phyloP scores from a whole-genome alignment of 2,797 vertebrate genomes.

The Yasuhikotakia modesta region DNA sequence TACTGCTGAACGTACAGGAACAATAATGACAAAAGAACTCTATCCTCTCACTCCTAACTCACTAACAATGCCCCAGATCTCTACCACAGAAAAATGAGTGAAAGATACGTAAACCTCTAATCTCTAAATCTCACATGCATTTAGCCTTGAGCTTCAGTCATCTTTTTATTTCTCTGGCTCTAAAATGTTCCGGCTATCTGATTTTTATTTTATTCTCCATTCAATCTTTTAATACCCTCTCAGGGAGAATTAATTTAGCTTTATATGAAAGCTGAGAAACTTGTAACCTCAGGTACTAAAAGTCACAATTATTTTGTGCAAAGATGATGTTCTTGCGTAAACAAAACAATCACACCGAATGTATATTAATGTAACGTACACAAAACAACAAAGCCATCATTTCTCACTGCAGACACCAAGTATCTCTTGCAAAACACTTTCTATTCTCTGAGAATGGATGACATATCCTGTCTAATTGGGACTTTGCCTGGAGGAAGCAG shows the following conservation, averaged over 20 bases:
- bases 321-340: neutral
- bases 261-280: constrained; percentile 25
- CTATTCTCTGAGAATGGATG: neutral
- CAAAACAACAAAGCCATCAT: neutral
- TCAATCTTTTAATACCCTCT: neutral
- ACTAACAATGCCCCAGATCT: neutral
- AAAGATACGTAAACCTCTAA: constrained; percentile 2
- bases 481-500: neutral
- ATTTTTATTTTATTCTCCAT: neutral
- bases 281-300: constrained; percentile 18
- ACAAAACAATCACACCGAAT: neutral
- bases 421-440: neutral
- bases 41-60: neutral
- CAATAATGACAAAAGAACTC: constrained; percentile 1
- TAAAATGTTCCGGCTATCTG: neutral
- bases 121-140: neutral
- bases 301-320: constrained; percentile 21
- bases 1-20: neutral
- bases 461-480: constrained; percentile 8
- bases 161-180: neutral
- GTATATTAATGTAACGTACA: neutral
- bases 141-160: constrained; percentile 1
- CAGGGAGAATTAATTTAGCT: neutral
- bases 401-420: neutral
- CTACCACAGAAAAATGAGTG: neutral